Base-by-base conservation (phyloP, 2,113 vertebrate species). In the Onychostruthus taczanowskii region DNA sequence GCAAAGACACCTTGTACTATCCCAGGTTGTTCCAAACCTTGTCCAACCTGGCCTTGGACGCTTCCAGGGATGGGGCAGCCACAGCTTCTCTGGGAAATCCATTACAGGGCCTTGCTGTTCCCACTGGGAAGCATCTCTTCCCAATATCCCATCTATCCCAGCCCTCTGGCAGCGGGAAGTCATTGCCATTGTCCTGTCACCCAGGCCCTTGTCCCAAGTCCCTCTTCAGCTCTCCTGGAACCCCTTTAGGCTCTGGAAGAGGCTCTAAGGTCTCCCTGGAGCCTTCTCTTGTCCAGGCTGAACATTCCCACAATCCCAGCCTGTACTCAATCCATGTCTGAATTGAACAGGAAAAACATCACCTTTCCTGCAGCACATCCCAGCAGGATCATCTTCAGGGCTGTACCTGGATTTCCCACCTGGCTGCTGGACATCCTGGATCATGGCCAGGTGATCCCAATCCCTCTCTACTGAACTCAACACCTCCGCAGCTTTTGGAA, bases 391-490 rank as follows among this genome's bases (percentile, higher is more conserved):
- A 52, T 16, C 41, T 73, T 56, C 49, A 16, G 37, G 28, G 55
- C 59, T 21, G 30, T 5, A 8, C 6, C 5, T 3, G 39, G 26
- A 70, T 19, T 37, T 46, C 8, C 3, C 66, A 88, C 17, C 30
- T 7, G 59, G 59, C 49, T 78, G 46, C 56, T 31, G 28, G 3
- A 19, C 4, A 2, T 4, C 33, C 79, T 52, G 47, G 52, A 35
- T 26, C 28, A 37, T 1, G 1, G 49, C 33, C 73, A 73, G 20
- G 6, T 11, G 23, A 63, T 14, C 24, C 47, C 43, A 76, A 27
- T 13, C 33, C 35, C 33, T 52, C 15, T 13, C 11, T 4, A 10
- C 3, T 0, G 0, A 91, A 13, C 13, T 33, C 46, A 10, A 0
- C 3, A 70, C 50, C 21, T 46, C 17, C 0, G 1, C 33, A 72